Evolutionary conservation across 2,888 invertebrate genomes (phyloP), one percentile per base, ranked within the genome.

Genomic region (Pseudolycoriella hygida): DNA sequence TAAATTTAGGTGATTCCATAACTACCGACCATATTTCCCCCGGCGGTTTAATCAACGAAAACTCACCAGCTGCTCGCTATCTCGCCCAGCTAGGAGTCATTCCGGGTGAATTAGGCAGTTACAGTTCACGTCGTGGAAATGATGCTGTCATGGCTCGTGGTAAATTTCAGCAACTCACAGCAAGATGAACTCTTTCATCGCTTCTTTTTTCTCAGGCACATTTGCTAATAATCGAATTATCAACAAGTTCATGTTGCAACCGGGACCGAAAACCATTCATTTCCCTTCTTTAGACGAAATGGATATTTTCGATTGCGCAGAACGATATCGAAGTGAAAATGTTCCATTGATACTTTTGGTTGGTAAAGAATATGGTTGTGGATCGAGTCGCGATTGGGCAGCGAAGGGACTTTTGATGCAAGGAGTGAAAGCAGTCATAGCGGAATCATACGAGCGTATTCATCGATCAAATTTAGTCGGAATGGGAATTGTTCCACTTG

Each of bases 11-110:
- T 0, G 97, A 98, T 65, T 96, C 93, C 0, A 94, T 98, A 6
- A 98, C 97, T 25, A 97, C 97, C 0, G 97, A 98, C 69, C 97
- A 97, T 66, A 98, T 98, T 51, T 94, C 94, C 2, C 97, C 97
- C 0, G 97, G 97, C 17, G 97, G 97, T 3, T 90, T 93, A 47
- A 98, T 98, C 56, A 89, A 96, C 0, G 71, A 94, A 46, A 93
- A 84, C 61, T 93, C 92, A 44, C 84, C 96, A 0, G 96, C 97
- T 0, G 66, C 65, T 2, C 57, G 64, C 11, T 66, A 57, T 53
- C 52, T 66, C 2, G 54, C 63, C 1, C 57, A 57, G 2, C 56
- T 61, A 5, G 58, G 57, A 40, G 48, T 97, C 12, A 85, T 85
- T 0, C 92, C 96, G 0, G 75, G 81, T 48, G 94, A 97, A 56